Base-by-base conservation (phyloP, 2,888 invertebrate species). In the Mechanitis mazaeus region DNA sequence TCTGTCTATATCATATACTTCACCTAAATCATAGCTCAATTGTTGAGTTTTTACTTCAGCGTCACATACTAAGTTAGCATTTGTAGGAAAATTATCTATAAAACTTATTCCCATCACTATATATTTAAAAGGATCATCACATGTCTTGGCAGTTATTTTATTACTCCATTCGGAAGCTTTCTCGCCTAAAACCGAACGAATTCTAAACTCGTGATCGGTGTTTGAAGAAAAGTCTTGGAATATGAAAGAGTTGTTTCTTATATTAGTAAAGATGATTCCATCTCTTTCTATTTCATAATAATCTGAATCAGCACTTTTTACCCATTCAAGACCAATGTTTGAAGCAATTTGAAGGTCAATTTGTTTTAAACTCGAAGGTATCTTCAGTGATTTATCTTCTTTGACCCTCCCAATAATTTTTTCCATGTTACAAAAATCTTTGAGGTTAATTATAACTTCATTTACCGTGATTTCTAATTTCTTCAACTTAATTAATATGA, bases 201-300 rank as follows among this genome's bases (percentile, higher is more conserved):
- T 79, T 65, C 78, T 80, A 64, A 87, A 87, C 3, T 60, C 61
- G 70, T 87, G 80, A 55, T 78, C 75, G 0, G 81, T 75, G 55
- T 76, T 71, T 55, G 66, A 71, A 61, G 72, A 70, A 35, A 86
- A 78, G 60, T 72, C 76, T 5, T 79, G 71, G 66, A 88, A 86
- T 45, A 66, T 77, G 55, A 78, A 81, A 46, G 66, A 67, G 5
- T 66, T 70, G 31, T 68, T 75, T 55, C 56, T 68, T 38, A 88
- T 80, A 63, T 84, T 81, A 33, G 76, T 85, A 67, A 81, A 85
- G 54, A 86, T 67, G 7, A 66, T 64, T 3, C 76, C 81, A 65
- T 88, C 82, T 76, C 79, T 81, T 69, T 87, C 84, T 45, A 89
- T 80, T 76, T 89, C 89, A 62, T 84, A 84, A 66, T 77, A 83